Evolutionary conservation across 2,797 vertebrate species (phyloP).

Genomic region (Myotis planiceps): DNA sequence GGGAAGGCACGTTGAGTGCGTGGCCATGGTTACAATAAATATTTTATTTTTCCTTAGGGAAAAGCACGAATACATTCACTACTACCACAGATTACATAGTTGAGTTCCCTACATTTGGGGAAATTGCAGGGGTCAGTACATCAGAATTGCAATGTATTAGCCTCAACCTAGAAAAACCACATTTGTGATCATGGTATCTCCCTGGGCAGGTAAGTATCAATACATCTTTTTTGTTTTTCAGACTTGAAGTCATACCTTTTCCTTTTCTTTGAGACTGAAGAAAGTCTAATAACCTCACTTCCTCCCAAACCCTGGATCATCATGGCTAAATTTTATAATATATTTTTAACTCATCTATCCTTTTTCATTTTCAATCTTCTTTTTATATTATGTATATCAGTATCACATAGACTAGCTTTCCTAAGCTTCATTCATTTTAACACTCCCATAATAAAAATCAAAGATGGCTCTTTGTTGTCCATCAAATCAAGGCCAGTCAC

Average conservation of each 20-base stretch:
- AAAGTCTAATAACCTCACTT: neutral
- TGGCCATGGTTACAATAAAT: neutral
- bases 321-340: neutral
- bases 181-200: neutral
- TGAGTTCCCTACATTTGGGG: conserved; percentile 46
- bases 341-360: neutral
- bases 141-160: conserved; percentile 33
- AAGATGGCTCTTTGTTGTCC: neutral
- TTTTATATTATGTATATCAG: neutral
- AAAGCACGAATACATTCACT: neutral
- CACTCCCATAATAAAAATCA: neutral
- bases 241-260: neutral
- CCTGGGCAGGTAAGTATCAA: neutral
- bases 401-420: neutral
- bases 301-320: neutral
- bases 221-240: neutral
- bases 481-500: neutral
- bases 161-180: conserved; percentile 37
- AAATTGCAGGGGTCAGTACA: neutral
- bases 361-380: neutral
- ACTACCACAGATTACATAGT: neutral
- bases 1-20: neutral
- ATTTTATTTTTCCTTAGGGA: neutral
- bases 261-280: neutral
- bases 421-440: neutral